Percentiles rank a stretch among this genome's conserved stretches.
Evolutionary conservation across 2,113 vertebrate species (phyloP).

Genomic region (Phrynocephalus versicolor): DNA sequence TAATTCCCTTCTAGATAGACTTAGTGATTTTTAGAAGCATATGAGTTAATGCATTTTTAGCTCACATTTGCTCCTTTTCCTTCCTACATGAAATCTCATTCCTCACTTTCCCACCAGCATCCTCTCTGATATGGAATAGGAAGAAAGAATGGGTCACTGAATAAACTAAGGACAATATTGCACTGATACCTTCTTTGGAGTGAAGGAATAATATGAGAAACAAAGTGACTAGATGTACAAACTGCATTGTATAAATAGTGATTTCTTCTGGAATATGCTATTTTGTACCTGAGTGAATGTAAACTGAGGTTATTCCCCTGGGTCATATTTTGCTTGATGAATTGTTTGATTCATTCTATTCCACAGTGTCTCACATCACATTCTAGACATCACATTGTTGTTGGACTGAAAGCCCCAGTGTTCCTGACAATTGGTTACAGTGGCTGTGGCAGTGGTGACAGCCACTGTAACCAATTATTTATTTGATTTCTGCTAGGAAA

Average conservation of each 20-base stretch:
- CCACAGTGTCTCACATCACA: background rate
- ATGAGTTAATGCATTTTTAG: constrained; percentile 31
- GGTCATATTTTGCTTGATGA: too few relatives aligned
- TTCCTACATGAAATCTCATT: constrained; percentile 19
- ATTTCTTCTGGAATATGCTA: background rate
- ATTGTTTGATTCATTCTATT: background rate
- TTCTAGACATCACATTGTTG: background rate
- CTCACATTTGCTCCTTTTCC: constrained; percentile 43
- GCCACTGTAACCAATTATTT: too few relatives aligned
- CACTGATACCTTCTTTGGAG: background rate
- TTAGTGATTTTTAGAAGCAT: constrained; percentile 18
- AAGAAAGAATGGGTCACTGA: background rate
- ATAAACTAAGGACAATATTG: constrained; percentile 26
- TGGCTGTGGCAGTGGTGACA: too few relatives aligned
- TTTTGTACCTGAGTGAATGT: background rate
- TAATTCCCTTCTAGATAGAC: constrained; percentile 36
- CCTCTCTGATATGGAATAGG: constrained; percentile 18
- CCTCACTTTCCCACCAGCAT: constrained; percentile 7
- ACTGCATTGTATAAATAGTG: background rate
- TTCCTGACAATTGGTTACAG: too few relatives aligned
- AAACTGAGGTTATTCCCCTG: background rate
- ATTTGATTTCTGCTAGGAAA: too few relatives aligned
- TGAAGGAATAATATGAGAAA: constrained; percentile 11
- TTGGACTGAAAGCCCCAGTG: too few relatives aligned
- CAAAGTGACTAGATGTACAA: constrained; percentile 10